Evolutionary conservation across 2,888 invertebrate species (phyloP), one percentile per base, ranked within the genome.

Genomic region (Eledone cirrhosa): DNA sequence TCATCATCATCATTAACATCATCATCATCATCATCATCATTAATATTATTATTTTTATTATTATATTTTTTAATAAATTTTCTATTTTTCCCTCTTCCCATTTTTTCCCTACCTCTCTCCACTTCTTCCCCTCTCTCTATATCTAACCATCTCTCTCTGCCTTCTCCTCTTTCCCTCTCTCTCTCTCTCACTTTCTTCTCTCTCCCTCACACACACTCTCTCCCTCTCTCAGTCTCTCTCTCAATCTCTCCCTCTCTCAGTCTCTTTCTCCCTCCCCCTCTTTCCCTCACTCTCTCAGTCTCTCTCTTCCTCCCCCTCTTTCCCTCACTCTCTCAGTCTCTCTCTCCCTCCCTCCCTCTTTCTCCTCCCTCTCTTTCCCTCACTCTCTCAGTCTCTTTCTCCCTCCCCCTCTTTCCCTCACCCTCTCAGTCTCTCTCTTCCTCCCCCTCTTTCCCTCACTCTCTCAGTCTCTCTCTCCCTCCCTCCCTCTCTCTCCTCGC

Each of bases 311-410:
- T 19, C 3, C n/a, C 29, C 41, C 29, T 31, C 63, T 19, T 77
- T 63, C 63, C 63, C 19, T 77, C 13, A 11, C 22, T 78, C 4
- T 67, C 0, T 78, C 4, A n/a, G 14, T 41, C 27, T 33, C 13
- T 65, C 47, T 63, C n/a, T 78, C 24, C 65, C 3, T 78, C 31
- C 22, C 19, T 78, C 22, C 65, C 47, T 78, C n/a, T 67, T 27
- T 65, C 22, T 63, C 24, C 65, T 65, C 16, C 24, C 47, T 65
- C 4, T 41, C 47, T 47, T n/a, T 47, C 65, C 27, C 65, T 65
- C 33, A 19, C 65, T 41, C 27, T 65, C 33, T 78, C 47, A 19
- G 1, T 41, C 47, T 33, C 13, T n/a, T 41, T 65, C 24, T 65
- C 65, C 33, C 47, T 41, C 47, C 33, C 41, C 24, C 65, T 67